A percentile compares a stretch with the other conserved stretches of the same genome.
Evolutionary conservation across 2,797 vertebrate genomes (phyloP).

Genomic region (Diplodus puntazzo): DNA sequence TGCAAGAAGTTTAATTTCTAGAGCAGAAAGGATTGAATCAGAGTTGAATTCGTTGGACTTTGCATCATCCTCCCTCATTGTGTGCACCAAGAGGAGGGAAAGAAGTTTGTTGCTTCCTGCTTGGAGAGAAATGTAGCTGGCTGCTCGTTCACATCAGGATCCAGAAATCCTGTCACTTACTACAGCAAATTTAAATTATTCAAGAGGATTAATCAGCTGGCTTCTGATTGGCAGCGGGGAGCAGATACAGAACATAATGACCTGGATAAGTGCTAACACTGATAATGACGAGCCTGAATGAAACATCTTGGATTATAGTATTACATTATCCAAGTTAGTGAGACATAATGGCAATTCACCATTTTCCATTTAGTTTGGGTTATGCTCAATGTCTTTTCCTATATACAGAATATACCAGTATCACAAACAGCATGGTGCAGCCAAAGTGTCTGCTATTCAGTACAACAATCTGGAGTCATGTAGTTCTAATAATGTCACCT

Average conservation of each 20-base stretch:
- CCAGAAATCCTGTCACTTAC: constrained; percentile 16
- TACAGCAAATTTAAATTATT: constrained; percentile 14
- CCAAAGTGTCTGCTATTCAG: background rate
- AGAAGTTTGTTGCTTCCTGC: background rate
- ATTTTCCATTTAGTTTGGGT: background rate
- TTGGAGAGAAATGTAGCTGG: background rate
- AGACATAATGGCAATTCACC: background rate
- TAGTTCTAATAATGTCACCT: background rate
- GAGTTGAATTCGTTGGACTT: background rate
- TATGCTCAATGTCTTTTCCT: background rate
- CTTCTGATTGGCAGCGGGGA: background rate
- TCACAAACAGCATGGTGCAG: background rate
- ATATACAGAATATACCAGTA: background rate
- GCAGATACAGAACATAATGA: background rate
- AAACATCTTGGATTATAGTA: background rate
- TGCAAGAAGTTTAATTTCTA: background rate
- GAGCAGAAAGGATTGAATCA: constrained; percentile 6
- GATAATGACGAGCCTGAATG: constrained; percentile 2
- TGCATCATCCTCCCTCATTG: background rate
- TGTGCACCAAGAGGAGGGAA: background rate
- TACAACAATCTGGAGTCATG: background rate
- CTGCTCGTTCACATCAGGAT: constrained; percentile 8
- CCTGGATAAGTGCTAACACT: background rate
- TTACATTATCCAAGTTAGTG: background rate
- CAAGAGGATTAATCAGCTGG: background rate